phyloP scores from a whole-genome alignment of 1,140 invertebrate species.

The Leptinotarsa undecemlineata region DNA sequence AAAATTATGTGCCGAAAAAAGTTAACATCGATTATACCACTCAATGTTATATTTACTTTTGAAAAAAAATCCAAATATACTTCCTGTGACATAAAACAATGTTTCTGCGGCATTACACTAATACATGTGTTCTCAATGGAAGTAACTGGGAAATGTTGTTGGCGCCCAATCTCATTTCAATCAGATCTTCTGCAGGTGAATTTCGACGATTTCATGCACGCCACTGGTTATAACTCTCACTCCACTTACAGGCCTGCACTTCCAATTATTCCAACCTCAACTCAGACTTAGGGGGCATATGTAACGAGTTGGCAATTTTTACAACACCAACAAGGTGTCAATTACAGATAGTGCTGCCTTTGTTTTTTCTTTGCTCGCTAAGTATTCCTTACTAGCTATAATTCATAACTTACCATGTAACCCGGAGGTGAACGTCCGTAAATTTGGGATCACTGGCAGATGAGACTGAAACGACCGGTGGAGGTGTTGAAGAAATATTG shows the following conservation, averaged over 20 bases:
- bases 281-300: conserved; percentile 27
- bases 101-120: too few relatives aligned
- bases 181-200: neutral
- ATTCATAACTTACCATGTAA: conserved; percentile 18
- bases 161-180: too few relatives aligned
- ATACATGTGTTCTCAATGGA: too few relatives aligned
- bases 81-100: too few relatives aligned
- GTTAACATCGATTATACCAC: too few relatives aligned
- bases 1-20: too few relatives aligned
- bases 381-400: conserved; percentile 16
- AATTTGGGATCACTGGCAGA: conserved; percentile 9
- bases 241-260: conserved; percentile 25
- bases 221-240: conserved; percentile 5
- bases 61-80: too few relatives aligned
- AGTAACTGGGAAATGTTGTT: too few relatives aligned
- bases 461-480: neutral
- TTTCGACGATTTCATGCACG: neutral
- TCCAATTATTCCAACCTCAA: conserved; percentile 25
- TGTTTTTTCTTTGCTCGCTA: conserved; percentile 20
- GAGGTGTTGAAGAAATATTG: neutral
- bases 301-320: conserved; percentile 28
- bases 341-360: conserved; percentile 26
- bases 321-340: conserved; percentile 26
- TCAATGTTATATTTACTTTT: too few relatives aligned
- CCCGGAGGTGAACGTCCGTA: conserved; percentile 9